Percentiles rank a stretch among this genome's conserved stretches.
Conservation (phyloP, 2,888 invertebrate species). For the Pollenia griseotomentosa region DNA sequence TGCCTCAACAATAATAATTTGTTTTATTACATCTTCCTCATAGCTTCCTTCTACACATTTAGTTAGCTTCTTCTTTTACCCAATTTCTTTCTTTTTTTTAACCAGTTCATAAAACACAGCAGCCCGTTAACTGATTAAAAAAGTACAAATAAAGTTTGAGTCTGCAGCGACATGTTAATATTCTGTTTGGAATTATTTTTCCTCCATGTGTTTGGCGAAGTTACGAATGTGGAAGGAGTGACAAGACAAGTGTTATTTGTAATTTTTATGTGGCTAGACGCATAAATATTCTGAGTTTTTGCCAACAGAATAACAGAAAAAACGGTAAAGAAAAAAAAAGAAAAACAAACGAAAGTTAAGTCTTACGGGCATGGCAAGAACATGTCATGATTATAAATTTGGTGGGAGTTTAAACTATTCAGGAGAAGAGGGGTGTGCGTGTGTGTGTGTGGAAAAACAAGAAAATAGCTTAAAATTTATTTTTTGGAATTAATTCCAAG, state of each 20-base stretch:
- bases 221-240: conserved; percentile 49
- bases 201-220: not conserved
- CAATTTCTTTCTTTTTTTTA: not conserved
- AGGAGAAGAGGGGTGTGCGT: too few species aligned
- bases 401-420: conserved; percentile 27
- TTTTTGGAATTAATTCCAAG: conserved; percentile 52
- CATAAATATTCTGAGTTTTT: conserved; percentile 71
- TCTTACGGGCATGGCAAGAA: conserved; percentile 62
- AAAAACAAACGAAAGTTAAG: conserved; percentile 55
- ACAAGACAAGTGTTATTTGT: conserved; percentile 72
- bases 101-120: too few species aligned
- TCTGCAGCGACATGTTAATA: conserved; percentile 46
- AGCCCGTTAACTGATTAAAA: too few species aligned
- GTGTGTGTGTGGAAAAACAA: not conserved
- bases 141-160: too few species aligned
- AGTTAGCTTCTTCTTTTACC: not conserved
- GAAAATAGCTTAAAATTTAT: conserved; percentile 46
- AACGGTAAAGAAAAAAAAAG: not conserved
- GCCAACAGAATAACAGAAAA: conserved; percentile 29
- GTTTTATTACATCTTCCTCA: conserved; percentile 52
- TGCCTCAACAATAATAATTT: conserved; percentile 58
- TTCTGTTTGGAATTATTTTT: conserved; percentile 25
- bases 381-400: conserved; percentile 66
- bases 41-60: not conserved
- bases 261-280: conserved; percentile 73